These are phyloP conservation scores for Lepilemur septentrionalis DNA, from an alignment of 2,797 vertebrate species.

Conservation along the genomic window DNA sequence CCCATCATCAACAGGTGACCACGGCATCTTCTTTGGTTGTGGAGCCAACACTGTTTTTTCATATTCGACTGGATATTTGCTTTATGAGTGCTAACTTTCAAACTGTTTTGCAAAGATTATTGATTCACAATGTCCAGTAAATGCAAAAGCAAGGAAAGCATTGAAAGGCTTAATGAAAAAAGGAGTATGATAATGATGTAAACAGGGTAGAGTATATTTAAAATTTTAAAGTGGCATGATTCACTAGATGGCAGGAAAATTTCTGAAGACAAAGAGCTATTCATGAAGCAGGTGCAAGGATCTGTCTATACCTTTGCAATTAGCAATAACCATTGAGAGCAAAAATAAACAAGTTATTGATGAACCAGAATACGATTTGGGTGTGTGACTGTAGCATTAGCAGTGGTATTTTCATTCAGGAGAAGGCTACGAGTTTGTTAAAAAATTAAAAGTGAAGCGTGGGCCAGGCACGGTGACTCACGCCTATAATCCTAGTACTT, in stretches of 20 bases:
- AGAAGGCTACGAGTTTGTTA: neutral
- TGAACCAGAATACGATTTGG: neutral
- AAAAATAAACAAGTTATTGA: neutral
- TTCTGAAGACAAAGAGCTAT: conserved; percentile 46
- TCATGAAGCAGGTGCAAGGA: conserved; percentile 2
- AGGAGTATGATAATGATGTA: neutral
- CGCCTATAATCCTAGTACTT: neutral
- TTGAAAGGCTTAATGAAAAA: neutral
- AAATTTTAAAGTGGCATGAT: neutral
- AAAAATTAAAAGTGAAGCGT: neutral
- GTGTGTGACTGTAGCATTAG: neutral
- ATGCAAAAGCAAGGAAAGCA: neutral
- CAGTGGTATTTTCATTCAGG: neutral
- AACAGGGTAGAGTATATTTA: neutral
- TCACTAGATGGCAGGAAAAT: neutral
- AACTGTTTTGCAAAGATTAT: neutral
- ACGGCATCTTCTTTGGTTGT: neutral
- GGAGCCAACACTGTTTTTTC: neutral
- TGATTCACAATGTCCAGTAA: conserved; percentile 38
- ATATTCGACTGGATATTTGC: neutral
- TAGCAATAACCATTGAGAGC: neutral
- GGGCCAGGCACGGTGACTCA: neutral
- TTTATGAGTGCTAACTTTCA: neutral
- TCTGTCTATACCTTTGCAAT: conserved; percentile 1
- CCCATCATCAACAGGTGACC: neutral